phyloP scores from a whole-genome alignment of 2,797 vertebrate species.

The Paramormyrops hopkinsi region DNA sequence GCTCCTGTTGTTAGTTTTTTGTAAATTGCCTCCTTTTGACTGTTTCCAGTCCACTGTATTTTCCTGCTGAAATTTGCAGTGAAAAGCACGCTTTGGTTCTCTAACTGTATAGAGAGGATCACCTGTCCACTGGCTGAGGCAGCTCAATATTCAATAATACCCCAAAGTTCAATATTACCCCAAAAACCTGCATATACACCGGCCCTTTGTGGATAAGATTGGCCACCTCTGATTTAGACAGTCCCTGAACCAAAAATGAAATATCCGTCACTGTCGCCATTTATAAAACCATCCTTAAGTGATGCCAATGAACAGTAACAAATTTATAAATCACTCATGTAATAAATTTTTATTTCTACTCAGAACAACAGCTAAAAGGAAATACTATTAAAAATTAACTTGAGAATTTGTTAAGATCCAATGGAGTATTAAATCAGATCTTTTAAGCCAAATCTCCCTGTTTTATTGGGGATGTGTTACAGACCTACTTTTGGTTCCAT shows the following conservation, averaged over 20 bases:
- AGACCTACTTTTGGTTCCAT: neutral
- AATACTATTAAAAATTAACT: too few species aligned
- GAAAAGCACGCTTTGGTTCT: neutral
- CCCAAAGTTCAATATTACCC: neutral
- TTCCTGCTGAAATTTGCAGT: neutral
- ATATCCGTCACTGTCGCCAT: neutral
- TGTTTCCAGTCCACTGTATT: neutral
- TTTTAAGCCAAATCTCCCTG: neutral
- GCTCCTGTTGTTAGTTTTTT: neutral
- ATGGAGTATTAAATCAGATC: neutral
- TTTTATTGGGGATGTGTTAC: neutral
- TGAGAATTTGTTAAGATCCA: neutral
- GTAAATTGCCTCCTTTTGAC: too few species aligned
- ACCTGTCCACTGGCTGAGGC: neutral
- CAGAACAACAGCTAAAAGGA: neutral
- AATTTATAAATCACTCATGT: neutral
- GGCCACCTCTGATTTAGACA: neutral
- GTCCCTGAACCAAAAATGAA: neutral
- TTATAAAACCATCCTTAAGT: neutral
- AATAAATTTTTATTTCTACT: neutral
- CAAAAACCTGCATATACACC: too few species aligned
- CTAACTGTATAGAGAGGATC: neutral
- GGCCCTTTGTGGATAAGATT: too few species aligned
- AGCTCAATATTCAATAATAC: neutral
- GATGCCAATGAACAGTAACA: neutral